A percentile compares a stretch with the other conserved stretches of the same genome.
phyloP scores from a whole-genome alignment of 2,888 invertebrate species.

The Cephus pulcher region DNA sequence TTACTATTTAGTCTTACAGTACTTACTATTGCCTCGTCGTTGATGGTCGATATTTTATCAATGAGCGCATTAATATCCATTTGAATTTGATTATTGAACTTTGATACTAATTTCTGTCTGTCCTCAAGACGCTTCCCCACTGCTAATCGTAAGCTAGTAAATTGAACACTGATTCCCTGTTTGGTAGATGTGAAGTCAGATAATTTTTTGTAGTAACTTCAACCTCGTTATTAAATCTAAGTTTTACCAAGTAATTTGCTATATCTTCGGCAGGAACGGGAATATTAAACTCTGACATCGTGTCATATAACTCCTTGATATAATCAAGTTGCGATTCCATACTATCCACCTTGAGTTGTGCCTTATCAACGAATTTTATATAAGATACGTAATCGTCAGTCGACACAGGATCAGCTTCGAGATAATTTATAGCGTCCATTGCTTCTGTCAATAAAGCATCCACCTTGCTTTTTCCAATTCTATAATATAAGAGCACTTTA shows the following conservation, averaged over 20 bases:
- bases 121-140: slow-evolving; percentile 80
- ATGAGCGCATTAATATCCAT: slow-evolving; percentile 82
- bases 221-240: slow-evolving; percentile 4
- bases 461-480: slow-evolving; percentile 75
- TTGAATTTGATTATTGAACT: slow-evolving; percentile 80
- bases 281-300: slow-evolving; percentile 84
- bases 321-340: slow-evolving; percentile 83
- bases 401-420: slow-evolving; percentile 73
- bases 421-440: slow-evolving; percentile 72
- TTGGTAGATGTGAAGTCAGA: slow-evolving; percentile 30
- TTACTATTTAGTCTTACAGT: neutral
- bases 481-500: slow-evolving; percentile 45
- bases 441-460: slow-evolving; percentile 69
- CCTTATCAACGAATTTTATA: slow-evolving; percentile 77
- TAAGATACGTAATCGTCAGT: slow-evolving; percentile 81
- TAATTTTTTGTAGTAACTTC: slow-evolving; percentile 1
- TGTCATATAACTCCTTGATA: slow-evolving; percentile 84
- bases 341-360: slow-evolving; percentile 74
- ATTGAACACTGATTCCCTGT: slow-evolving; percentile 72
- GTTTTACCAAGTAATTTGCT: slow-evolving; percentile 69
- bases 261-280: slow-evolving; percentile 79
- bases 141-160: slow-evolving; percentile 75
- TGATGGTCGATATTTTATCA: slow-evolving; percentile 78
- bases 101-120: slow-evolving; percentile 75
- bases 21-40: slow-evolving; percentile 77